Percentiles rank a stretch among this genome's conserved stretches.
Evolutionary conservation across 2,113 vertebrate genomes (phyloP).

Genomic region (Alaudala cheleensis): DNA sequence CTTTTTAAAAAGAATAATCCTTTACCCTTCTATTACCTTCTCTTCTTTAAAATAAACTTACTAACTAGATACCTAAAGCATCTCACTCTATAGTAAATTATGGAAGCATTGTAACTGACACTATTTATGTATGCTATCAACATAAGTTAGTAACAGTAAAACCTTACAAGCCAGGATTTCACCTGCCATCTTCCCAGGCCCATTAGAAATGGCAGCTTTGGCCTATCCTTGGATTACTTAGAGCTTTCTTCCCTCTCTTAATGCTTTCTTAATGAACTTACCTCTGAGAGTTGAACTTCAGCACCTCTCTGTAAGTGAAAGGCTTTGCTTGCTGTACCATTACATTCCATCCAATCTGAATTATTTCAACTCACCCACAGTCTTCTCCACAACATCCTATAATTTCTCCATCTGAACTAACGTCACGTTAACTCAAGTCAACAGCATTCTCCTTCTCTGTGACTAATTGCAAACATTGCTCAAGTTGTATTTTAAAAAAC

Average conservation of each 20-base stretch:
- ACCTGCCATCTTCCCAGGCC: neutral
- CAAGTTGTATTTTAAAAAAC: neutral
- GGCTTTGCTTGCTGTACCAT: neutral
- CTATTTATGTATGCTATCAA: neutral
- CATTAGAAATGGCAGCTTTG: neutral
- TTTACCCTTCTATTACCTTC: neutral
- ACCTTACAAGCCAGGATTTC: neutral
- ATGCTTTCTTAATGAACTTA: neutral
- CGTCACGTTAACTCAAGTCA: neutral
- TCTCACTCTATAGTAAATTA: neutral
- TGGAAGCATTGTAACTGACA: neutral
- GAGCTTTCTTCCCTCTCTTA: neutral
- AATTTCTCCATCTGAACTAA: neutral
- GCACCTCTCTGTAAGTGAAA: neutral
- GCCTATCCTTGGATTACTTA: neutral
- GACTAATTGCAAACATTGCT: neutral
- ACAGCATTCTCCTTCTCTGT: neutral
- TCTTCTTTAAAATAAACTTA: neutral
- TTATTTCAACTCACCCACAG: neutral
- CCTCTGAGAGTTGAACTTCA: neutral
- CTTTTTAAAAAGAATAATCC: neutral
- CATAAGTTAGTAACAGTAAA: neutral
- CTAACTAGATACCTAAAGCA: neutral
- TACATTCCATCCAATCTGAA: neutral
- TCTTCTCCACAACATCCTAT: neutral